A percentile compares a stretch with the other conserved stretches of the same genome.
Conservation (phyloP, 2,113 vertebrate species). For the Pollimyrus isidori region DNA sequence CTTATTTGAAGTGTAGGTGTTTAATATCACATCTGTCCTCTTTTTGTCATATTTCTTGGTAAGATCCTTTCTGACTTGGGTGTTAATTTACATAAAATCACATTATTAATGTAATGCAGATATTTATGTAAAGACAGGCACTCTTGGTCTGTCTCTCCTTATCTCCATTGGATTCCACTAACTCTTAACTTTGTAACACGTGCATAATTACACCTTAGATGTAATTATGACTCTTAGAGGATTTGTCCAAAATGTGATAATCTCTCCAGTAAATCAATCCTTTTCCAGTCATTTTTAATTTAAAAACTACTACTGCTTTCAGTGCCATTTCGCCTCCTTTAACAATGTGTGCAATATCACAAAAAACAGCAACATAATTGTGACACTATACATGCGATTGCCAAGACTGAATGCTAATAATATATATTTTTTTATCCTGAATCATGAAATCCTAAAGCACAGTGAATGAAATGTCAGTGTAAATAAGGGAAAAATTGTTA, state of each 20-base stretch:
- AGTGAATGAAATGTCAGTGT: not conserved
- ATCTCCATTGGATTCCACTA: not conserved
- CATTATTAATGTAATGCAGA: not conserved
- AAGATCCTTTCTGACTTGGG: not conserved
- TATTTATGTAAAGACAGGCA: not conserved
- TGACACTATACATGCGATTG: too few species aligned
- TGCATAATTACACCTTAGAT: not conserved
- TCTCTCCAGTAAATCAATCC: not conserved
- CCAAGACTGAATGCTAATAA: too few species aligned
- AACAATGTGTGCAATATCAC: not conserved
- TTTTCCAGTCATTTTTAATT: not conserved
- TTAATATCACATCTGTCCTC: not conserved
- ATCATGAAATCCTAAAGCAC: not conserved
- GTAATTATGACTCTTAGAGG: not conserved
- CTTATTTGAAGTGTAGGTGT: not conserved
- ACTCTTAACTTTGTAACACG: not conserved
- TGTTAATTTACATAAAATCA: not conserved
- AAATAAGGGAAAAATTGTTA: not conserved
- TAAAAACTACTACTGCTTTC: not conserved
- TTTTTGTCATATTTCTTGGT: not conserved
- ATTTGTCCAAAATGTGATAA: not conserved
- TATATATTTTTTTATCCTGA: not conserved
- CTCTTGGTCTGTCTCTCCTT: not conserved
- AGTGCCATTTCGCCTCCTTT: not conserved
- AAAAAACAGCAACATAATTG: too few species aligned